Evolutionary conservation across 2,888 invertebrate genomes (phyloP).

Genomic region (Apeira syringaria): DNA sequence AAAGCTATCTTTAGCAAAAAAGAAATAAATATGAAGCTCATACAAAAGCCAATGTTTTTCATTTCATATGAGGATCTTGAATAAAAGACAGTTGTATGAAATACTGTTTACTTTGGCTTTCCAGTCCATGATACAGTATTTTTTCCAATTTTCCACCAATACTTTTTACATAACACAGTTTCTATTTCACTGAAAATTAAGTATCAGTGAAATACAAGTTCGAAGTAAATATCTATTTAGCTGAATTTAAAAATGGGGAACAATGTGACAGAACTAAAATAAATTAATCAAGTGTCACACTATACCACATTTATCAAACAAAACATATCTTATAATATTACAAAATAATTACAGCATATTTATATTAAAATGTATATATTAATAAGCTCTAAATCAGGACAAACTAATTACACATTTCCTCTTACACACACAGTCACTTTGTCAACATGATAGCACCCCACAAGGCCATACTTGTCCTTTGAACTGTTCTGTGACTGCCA

Average conservation of each 20-base stretch:
- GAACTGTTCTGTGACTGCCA: slow-evolving; percentile 11
- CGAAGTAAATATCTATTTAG: slow-evolving; percentile 51
- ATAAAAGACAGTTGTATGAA: slow-evolving; percentile 61
- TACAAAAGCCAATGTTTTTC: background rate
- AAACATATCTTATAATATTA: slow-evolving; percentile 73
- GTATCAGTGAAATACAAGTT: slow-evolving; percentile 69
- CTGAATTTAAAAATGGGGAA: slow-evolving; percentile 43
- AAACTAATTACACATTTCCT: slow-evolving; percentile 74
- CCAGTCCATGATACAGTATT: slow-evolving; percentile 82
- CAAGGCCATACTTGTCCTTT: slow-evolving; percentile 54
- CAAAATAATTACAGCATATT: slow-evolving; percentile 77
- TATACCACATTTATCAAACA: slow-evolving; percentile 46
- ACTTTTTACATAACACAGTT: slow-evolving; percentile 72
- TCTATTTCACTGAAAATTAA: slow-evolving; percentile 67
- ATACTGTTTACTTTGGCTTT: slow-evolving; percentile 84
- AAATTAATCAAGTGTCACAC: slow-evolving; percentile 29
- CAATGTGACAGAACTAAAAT: slow-evolving; percentile 37
- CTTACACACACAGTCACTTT: slow-evolving; percentile 65
- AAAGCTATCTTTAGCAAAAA: slow-evolving; percentile 78
- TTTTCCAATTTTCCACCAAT: slow-evolving; percentile 71
- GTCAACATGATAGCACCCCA: slow-evolving; percentile 77
- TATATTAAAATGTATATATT: slow-evolving; percentile 72
- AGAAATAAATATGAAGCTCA: slow-evolving; percentile 41
- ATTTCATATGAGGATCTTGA: slow-evolving; percentile 17
- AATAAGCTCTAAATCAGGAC: slow-evolving; percentile 82